These are phyloP conservation scores for Malurus leucopterus DNA, from an alignment of 2,797 vertebrate genomes.

Conservation along the genomic window DNA sequence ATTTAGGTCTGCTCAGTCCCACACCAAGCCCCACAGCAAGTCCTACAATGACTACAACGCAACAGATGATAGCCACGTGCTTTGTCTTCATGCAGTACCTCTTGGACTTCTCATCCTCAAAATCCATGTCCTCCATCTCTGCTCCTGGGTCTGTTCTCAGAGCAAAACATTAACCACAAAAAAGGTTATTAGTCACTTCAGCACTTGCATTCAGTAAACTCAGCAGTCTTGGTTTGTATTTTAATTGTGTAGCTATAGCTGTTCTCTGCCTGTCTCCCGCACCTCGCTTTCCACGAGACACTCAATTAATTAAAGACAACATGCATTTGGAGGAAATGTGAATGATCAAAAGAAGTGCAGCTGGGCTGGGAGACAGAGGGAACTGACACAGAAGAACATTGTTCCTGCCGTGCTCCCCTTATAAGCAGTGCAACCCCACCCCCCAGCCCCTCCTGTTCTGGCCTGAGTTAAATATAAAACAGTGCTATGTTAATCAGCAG, in stretches of 20 bases:
- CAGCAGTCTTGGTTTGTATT: conserved; percentile 33
- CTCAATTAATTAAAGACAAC: conserved; percentile 43
- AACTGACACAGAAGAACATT: conserved; percentile 8
- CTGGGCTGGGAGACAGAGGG: neutral
- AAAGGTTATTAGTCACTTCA: conserved; percentile 36
- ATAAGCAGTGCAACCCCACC: conserved; percentile 48
- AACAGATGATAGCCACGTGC: conserved; percentile 83
- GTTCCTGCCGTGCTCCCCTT: conserved; percentile 41
- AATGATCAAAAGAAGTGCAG: conserved; percentile 18
- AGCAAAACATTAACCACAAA: neutral
- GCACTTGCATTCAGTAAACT: conserved; percentile 3
- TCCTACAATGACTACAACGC: conserved; percentile 72
- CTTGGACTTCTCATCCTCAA: conserved; percentile 70
- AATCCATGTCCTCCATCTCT: conserved; percentile 71
- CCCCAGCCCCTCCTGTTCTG: conserved; percentile 52
- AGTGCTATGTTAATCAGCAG: conserved; percentile 75
- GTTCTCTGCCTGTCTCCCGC: neutral
- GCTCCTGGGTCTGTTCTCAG: neutral
- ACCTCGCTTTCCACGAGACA: neutral
- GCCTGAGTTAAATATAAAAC: conserved; percentile 84
- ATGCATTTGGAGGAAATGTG: conserved; percentile 3
- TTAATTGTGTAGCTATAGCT: conserved; percentile 18
- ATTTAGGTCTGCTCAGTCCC: conserved; percentile 75
- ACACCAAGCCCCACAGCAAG: conserved; percentile 86
- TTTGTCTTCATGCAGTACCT: conserved; percentile 80